Evolutionary conservation across 2,113 vertebrate genomes (phyloP), one percentile per base, ranked within the genome.

Genomic region (Dasypus novemcinctus): DNA sequence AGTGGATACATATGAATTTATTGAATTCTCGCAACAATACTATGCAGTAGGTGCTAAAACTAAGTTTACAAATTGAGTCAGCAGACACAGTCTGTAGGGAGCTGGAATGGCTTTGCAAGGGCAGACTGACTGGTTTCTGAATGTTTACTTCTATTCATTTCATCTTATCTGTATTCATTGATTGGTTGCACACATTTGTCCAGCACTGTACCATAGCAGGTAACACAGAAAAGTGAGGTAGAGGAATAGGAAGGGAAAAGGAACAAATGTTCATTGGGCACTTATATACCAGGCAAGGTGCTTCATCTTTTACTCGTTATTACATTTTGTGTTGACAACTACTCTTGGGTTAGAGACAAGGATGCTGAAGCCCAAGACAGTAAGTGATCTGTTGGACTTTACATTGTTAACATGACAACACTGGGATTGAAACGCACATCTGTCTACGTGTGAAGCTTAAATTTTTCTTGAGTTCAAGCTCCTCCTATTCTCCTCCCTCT

Each of bases 1-100:
- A 52, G 54, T 86, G 82, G 93, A 71, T 87, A 4, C 66, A 23
- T 76, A 57, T 61, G 86, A 89, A 61, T 71, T 75, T 94, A 59
- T 72, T 84, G 80, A 87, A 78, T 92, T 54, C 23, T 66, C 29
- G 3, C 3, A 57, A n/a, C 75, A 38, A 9, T 29, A 1, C 41
- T 43, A 6, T 38, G 61, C 59, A 43, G 23, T 27, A 59, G 41
- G 78, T 38, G 14, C 31, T 81, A 94, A 68, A 21, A 8, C 54
- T 57, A 23, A 29, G 14, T 36, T 46, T 69, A 13, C 36, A 90
- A 69, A 78, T 81, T 81, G 71, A 80, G 79, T 94, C 41, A 87
- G 4, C 0, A 1, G 8, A 0, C 5, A 0, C 14, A 0, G n/a
- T 81, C 69, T 84, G 18, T n/a, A 33, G 25, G 72, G 94, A 88